phyloP scores from a whole-genome alignment of 2,797 vertebrate genomes.

The Epinephelus coioides region DNA sequence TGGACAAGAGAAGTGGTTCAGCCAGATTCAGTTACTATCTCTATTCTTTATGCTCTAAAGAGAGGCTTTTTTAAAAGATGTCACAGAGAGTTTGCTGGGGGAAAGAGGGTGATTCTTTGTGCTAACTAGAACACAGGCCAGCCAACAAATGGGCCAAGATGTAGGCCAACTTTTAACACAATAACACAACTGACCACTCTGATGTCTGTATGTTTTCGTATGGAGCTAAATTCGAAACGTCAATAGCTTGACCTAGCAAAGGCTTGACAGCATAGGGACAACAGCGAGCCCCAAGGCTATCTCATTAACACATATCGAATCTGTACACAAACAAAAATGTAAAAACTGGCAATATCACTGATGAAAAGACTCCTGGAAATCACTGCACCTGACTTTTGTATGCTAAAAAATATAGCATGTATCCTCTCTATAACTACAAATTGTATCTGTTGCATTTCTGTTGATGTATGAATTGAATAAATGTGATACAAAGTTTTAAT shows the following conservation, averaged over 20 bases:
- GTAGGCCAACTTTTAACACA: not conserved
- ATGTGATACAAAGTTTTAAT: no score
- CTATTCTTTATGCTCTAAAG: constrained; percentile 11
- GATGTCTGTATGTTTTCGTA: not conserved
- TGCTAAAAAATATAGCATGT: no score
- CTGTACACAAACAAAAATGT: no score
- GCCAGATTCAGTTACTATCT: constrained; percentile 32
- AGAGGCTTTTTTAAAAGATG: not conserved
- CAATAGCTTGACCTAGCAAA: not conserved
- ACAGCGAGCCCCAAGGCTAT: no score
- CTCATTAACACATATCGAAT: no score
- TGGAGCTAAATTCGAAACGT: not conserved
- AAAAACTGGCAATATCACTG: no score
- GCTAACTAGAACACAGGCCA: not conserved
- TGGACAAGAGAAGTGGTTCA: constrained; percentile 37
- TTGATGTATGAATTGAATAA: no score
- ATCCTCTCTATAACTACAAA: no score
- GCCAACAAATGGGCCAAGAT: not conserved
- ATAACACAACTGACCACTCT: not conserved
- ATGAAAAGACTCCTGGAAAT: no score
- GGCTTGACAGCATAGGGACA: no score
- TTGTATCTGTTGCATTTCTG: no score
- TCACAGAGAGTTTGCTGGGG: not conserved
- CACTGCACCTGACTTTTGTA: no score
- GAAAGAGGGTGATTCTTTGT: not conserved